Percentiles rank a stretch among this genome's conserved stretches.
These are phyloP conservation scores for Glyptemys insculpta DNA, from an alignment of 2,797 vertebrate species.

Conservation along the genomic window DNA sequence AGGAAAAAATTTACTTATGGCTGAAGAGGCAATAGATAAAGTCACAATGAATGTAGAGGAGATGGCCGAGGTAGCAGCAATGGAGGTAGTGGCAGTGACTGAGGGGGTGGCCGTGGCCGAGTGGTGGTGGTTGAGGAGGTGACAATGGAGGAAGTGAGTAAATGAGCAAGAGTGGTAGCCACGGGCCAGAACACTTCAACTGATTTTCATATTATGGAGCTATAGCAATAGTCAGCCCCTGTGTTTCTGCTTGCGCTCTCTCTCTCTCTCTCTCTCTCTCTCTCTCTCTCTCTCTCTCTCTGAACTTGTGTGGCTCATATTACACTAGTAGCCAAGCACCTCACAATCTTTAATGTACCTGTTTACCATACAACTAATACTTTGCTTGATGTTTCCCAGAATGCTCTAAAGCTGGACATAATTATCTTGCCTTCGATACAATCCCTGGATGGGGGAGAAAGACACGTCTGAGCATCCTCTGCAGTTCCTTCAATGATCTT, in stretches of 20 bases:
- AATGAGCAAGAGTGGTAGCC: background rate
- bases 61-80: background rate
- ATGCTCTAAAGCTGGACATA: background rate
- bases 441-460: conserved; percentile 12
- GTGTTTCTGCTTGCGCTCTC: background rate
- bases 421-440: background rate
- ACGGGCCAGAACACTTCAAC: rapidly evolving
- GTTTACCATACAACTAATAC: background rate
- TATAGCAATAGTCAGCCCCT: rapidly evolving
- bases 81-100: background rate
- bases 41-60: no score
- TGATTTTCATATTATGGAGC: background rate
- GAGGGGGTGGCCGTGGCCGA: background rate
- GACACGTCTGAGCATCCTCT: background rate
- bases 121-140: background rate
- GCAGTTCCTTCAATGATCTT: background rate
- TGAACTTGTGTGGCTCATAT: background rate
- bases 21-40: no score
- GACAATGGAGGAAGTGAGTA: background rate
- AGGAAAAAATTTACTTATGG: background rate
- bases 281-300: background rate
- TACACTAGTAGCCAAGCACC: background rate
- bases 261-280: no score
- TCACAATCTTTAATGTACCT: rapidly evolving
- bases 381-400: conserved; percentile 44